Base-by-base conservation (phyloP, 2,888 invertebrate species). In the Synanthedon formicaeformis region DNA sequence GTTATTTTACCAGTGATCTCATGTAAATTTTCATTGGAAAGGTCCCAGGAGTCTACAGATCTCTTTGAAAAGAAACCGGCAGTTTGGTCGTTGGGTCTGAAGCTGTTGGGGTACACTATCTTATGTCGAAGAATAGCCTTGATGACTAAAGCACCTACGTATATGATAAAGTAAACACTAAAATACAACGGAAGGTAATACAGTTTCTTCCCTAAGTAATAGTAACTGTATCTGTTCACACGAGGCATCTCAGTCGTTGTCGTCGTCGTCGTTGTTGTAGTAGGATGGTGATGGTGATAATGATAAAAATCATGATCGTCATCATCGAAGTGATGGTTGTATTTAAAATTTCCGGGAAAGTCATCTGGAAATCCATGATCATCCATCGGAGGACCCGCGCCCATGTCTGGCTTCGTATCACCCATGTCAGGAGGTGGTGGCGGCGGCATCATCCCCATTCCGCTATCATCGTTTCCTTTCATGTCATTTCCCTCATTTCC, bases 141-240 rank as follows among this genome's bases (percentile, higher is more conserved):
- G 34, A 93, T 83, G 55, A 93, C 91, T 27, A 93, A 81, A 14
- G 92, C 91, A 2, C 91, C 91, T 0, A 93, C 91, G 65, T 93
- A 93, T 54, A 92, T 78, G 52, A 91, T 89, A 60, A 91, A 91
- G 62, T 91, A 93, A 12, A 93, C 91, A 68, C 93, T 93, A 69
- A 93, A 93, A 72, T 93, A 93, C 50, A 93, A 74, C 0, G 93
- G 93, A 57, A 93, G 82, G 67, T 93, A 93, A 89, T 93, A 93
- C 41, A 93, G 77, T 66, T 93, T 93, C 62, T 92, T 90, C 2
- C 93, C 93, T 56, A 93, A 85, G 66, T 91, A 93, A 66, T 93
- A 93, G 71, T 93, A 93, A 69, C 92, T 92, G 81, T 91, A 92
- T 70, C 81, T 88, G 65, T 89, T 90, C 8, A 90, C 90, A 71